phyloP scores from a whole-genome alignment of 2,113 vertebrate species.

The Gymnogyps californianus region DNA sequence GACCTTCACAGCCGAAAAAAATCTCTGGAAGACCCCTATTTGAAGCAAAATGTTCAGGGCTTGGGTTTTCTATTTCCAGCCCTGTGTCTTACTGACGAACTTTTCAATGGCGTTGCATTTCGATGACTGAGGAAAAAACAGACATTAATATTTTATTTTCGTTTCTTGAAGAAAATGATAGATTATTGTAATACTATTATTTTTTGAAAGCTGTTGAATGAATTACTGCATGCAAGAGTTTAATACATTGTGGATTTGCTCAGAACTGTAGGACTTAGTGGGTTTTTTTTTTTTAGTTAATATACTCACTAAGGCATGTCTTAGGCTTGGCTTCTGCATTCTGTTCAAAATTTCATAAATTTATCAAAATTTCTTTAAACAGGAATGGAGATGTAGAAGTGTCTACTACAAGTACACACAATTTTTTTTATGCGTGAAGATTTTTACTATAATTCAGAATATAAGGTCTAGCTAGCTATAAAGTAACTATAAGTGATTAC shows the following conservation, averaged over 20 bases:
- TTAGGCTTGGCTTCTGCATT: background rate
- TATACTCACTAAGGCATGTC: background rate
- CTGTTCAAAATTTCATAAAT: background rate
- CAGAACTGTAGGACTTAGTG: background rate
- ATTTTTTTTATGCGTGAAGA: background rate
- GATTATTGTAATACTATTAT: background rate
- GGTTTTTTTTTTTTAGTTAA: background rate
- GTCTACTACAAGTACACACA: background rate
- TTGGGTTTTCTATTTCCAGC: background rate
- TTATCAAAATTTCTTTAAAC: background rate
- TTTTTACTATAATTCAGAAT: background rate
- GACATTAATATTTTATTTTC: background rate
- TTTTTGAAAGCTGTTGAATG: background rate
- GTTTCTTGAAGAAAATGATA: background rate
- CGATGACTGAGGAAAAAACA: background rate
- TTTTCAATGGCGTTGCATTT: background rate
- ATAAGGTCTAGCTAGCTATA: background rate
- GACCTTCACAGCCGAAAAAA: background rate
- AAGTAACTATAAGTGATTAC: background rate
- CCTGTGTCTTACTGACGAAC: background rate
- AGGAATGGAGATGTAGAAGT: background rate
- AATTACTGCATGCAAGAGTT: background rate
- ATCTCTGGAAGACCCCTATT: background rate
- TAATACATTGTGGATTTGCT: background rate
- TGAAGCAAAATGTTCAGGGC: background rate